Base-by-base conservation (phyloP, 2,113 vertebrate genomes). In the Malaclemys terrapin region DNA sequence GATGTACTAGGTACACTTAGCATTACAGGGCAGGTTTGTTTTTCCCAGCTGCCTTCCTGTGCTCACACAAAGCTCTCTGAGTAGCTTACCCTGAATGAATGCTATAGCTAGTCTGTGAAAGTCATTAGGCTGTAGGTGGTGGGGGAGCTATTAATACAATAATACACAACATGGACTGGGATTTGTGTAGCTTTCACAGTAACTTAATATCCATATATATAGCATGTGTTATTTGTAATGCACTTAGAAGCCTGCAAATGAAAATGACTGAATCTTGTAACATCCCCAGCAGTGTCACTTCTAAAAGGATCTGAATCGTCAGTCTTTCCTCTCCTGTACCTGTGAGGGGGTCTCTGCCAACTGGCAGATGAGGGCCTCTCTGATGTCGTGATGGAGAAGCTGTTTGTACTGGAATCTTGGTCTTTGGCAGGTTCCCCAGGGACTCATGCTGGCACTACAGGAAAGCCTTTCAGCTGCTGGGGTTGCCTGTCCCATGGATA, bases 1-100 rank as follows among this genome's bases (percentile, higher is more conserved):
- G 1, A 85, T 45, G 35, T 82, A 31, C 10, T 29, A 29, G 35
- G 82, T 14, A 54, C 76, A 0, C 78, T 86, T 56, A 79, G 62
- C 94, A 82, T 92, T 19, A 80, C 87, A 91, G 35, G 80, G 31
- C 89, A 91, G 27, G 13, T 93, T 78, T 91, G 82, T 80, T 35
- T 38, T 83, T 91, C 88, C 49, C 11, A 50, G 81, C 54, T 84
- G 84, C 81, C 56, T 80, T 85, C 45, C 56, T 81, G 91, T 35
- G 10, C 45, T 91, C 38, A 3, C 31, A 35, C 79, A 54, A 54
- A 89, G 72, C 93, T 89, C 83, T 96, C 42, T 85, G 92, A 20
- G 45, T 75, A 88, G 31, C 49, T 94, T 1, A 0, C 29, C 19
- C 88, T 72, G 89, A 81, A 91, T 50, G 91, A 42, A 88, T n/a